Evolutionary conservation across 1,140 invertebrate species (phyloP), one percentile per base, ranked within the genome.

Genomic region (Drosophila truncata): DNA sequence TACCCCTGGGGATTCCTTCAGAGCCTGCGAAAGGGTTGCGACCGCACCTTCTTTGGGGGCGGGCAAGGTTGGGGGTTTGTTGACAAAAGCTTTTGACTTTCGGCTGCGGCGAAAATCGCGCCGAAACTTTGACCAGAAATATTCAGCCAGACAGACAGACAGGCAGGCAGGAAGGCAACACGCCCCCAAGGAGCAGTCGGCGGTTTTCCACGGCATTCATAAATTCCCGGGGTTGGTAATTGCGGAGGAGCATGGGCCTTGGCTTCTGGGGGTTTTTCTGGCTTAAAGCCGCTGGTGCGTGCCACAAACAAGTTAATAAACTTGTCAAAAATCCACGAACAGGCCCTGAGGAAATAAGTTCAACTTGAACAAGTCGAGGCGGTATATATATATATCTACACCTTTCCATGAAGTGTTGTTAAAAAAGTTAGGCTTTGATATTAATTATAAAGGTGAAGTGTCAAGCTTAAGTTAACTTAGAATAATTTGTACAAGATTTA

Each of bases 51-150:
- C 35, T 23, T 11, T 25, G 9, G 47, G 55, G 37, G 5, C 16
- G n/a, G 55, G 59, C 1, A n/a, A n/a, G 16, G 4, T 10, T 37
- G n/a, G 55, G 46, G 27, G n/a, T 27, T 44, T 71, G 70, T 73
- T 73, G 83, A 87, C 83, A 87, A 82, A 87, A 87, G 75, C 81
- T 73, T 80, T 87, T 80, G 80, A 87, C 83, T 87, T 80, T 70
- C 74, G 64, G 55, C 58, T 75, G 67, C 67, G 61, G 65, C 71
- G 80, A 63, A 76, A 80, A 50, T 84, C 70, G 62, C 79, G 75
- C 42, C 59, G 64, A 82, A 87, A 86, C 70, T 87, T 80, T 54
- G 75, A 87, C 83, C 83, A 87, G 61, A 86, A 86, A 82, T 86
- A 86, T 86, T 67, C 74, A 59, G 64, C 69, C 64, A 64, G 69